A percentile compares a stretch with the other conserved stretches of the same genome.
Conservation (phyloP, 2,113 vertebrate genomes). For the Dromaius novaehollandiae region DNA sequence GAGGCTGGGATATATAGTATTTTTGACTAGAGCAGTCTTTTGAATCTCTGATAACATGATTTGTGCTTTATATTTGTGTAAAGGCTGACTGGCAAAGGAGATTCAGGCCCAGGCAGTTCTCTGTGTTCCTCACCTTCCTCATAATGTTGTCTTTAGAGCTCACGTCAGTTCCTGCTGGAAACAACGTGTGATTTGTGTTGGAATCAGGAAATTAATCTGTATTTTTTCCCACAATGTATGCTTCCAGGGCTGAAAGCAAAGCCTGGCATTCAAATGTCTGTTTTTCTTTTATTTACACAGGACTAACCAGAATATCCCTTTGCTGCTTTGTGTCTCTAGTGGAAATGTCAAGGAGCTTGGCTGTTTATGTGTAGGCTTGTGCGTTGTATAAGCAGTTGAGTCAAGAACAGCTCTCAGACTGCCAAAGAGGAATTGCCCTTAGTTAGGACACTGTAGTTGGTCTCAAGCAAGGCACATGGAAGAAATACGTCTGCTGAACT, state of each 20-base stretch:
- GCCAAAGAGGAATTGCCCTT: neutral
- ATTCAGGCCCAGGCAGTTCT: neutral
- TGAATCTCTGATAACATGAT: neutral
- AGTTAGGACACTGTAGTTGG: neutral
- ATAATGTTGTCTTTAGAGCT: neutral
- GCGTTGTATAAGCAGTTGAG: accelerated
- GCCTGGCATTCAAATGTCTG: neutral
- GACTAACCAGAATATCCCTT: neutral
- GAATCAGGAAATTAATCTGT: neutral
- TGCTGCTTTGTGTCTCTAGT: neutral
- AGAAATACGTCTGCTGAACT: neutral
- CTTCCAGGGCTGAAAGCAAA: neutral
- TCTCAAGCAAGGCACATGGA: neutral
- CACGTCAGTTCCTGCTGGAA: neutral
- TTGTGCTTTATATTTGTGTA: neutral
- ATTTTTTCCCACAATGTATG: neutral
- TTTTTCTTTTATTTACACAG: neutral
- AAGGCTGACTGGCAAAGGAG: neutral
- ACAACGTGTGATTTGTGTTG: neutral
- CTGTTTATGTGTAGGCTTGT: neutral
- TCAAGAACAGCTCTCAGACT: neutral
- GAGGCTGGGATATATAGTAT: neutral
- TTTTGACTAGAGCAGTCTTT: neutral
- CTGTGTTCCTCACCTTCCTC: neutral
- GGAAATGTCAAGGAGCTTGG: neutral